These are phyloP conservation scores for Mesorhabditis spiculigera DNA, from an alignment of 2,888 invertebrate genomes.

Conservation along the genomic window DNA sequence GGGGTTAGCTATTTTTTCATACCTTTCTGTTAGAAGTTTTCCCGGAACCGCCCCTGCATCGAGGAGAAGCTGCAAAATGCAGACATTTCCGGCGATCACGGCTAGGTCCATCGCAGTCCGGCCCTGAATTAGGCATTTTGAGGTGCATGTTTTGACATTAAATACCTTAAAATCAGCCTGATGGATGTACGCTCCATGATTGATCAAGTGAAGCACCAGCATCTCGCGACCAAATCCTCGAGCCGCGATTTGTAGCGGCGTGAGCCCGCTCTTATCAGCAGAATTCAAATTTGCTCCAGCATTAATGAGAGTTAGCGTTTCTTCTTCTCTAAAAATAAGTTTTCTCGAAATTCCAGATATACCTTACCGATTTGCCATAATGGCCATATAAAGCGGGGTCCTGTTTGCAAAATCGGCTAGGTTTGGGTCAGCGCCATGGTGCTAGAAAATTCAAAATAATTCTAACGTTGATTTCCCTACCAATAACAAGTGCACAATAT, in stretches of 20 bases:
- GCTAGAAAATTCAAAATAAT: not conserved
- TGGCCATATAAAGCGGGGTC: conserved; percentile 6
- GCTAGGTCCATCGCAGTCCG: not conserved
- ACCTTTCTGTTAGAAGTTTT: not conserved
- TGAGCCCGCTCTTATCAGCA: not conserved
- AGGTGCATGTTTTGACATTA: not conserved
- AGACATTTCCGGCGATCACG: not conserved
- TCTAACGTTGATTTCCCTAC: not conserved
- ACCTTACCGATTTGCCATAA: not conserved
- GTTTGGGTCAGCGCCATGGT: conserved; percentile 4
- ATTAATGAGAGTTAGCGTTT: not conserved
- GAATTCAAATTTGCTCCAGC: conserved; percentile 5
- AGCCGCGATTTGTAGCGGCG: not conserved
- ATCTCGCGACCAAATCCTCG: conserved; percentile 2
- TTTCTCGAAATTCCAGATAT: not conserved
- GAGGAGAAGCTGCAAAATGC: not conserved
- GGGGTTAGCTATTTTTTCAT: not conserved
- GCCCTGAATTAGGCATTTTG: not conserved
- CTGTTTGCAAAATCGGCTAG: conserved; percentile 1
- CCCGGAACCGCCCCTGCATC: not conserved
- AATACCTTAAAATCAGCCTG: conserved; percentile 2
- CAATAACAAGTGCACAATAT: not conserved
- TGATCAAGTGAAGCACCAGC: not conserved
- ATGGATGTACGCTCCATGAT: not conserved
- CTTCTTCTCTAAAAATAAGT: not conserved